Evolutionary conservation across 2,113 vertebrate genomes (phyloP), one percentile per base, ranked within the genome.

Genomic region (Anguilla rostrata): DNA sequence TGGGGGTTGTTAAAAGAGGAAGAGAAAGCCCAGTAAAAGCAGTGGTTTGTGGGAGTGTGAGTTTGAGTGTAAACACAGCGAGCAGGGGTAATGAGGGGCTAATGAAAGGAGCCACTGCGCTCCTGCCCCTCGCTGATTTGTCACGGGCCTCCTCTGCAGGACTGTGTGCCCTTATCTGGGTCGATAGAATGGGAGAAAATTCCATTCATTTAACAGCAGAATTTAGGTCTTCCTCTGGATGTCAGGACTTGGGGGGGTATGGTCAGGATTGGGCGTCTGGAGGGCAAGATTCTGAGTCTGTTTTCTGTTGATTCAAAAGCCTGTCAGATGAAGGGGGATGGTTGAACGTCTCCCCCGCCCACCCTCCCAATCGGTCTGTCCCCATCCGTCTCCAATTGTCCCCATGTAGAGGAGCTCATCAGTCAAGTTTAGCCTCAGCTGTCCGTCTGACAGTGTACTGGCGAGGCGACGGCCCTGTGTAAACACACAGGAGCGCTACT

Each of bases 341-440:
- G 49, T 53, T 53, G 49, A 53, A 14, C 12, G 9, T 11, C 49
- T 14, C 49, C 49, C 49, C 49, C 43, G 4, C 12, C 49, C 11
- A 83, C 46, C 7, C 60, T 29, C 15, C 82, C n/a, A 15, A 7
- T n/a, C 56, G 6, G 29, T 83, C 39, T 29, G 34, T 39, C 29
- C 75, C 56, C 34, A 22, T 34, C 34, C 0, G 39, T 43, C 78
- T 60, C 29, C 14, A 15, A 4, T 26, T n/a, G 49, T 34, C 26
- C 29, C n/a, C 71, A 75, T 29, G 9, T 75, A 7, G n/a, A 34
- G 71, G 26, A 66, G 60, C 20, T 20, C 60, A 66, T 85, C 84
- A 85, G 75, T 81, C 49, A 80, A 18, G 78, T 29, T 39, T 5
- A 20, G 41, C 53, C 78, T 66, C 84, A 85, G 75, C 84, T 85